A percentile compares a stretch with the other conserved stretches of the same genome.
phyloP scores from a whole-genome alignment of 2,797 vertebrate genomes.

The Brachyalestes nurse region DNA sequence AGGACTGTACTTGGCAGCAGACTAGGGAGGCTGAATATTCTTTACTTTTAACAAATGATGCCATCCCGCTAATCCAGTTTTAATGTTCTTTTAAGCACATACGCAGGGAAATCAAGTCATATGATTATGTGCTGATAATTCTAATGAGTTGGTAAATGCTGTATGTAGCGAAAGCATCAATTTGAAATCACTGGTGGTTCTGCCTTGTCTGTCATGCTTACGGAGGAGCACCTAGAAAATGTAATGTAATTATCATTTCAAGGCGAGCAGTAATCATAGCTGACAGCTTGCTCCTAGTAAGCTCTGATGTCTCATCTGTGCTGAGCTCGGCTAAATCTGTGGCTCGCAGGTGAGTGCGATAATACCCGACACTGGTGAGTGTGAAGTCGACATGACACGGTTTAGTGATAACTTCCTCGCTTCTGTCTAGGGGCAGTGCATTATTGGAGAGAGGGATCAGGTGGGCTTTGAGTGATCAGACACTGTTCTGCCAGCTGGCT shows the following conservation, averaged over 20 bases:
- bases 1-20: neutral
- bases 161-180: slow-evolving; percentile 18
- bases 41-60: slow-evolving; percentile 1
- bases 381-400: slow-evolving; percentile 30
- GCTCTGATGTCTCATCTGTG: slow-evolving; percentile 45
- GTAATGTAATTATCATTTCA: slow-evolving; percentile 57
- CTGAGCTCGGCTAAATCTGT: slow-evolving; percentile 21
- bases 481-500: neutral
- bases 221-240: slow-evolving; percentile 40
- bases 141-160: slow-evolving; percentile 51
- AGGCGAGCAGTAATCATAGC: slow-evolving; percentile 50
- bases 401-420: slow-evolving; percentile 22
- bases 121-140: slow-evolving; percentile 9
- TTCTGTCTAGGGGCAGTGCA: slow-evolving; percentile 2
- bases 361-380: slow-evolving; percentile 23
- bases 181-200: slow-evolving; percentile 39
- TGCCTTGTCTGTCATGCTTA: slow-evolving; percentile 53
- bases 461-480: slow-evolving; percentile 21
- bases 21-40: neutral
- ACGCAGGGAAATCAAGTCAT: slow-evolving; percentile 18
- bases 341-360: slow-evolving; percentile 24
- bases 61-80: neutral
- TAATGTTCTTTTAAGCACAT: neutral
- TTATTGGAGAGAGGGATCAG: slow-evolving; percentile 23
- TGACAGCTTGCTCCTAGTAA: slow-evolving; percentile 47